These are phyloP conservation scores for Pseudomyrmex flavicornis DNA, from an alignment of 1,140 invertebrate species.

Conservation along the genomic window DNA sequence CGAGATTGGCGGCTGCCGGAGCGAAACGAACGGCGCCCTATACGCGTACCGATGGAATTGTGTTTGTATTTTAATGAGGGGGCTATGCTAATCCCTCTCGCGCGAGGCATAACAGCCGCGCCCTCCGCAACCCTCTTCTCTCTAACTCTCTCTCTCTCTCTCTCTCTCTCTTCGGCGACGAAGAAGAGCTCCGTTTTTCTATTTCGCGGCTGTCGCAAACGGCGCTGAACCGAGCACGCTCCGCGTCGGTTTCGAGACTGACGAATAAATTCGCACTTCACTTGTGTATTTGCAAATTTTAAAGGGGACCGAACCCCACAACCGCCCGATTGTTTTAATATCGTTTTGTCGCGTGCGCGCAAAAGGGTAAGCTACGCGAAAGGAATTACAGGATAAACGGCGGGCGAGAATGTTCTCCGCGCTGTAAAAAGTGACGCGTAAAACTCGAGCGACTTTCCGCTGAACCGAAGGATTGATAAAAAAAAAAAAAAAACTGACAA, in stretches of 20 bases:
- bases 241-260: conserved; percentile 64
- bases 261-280: conserved; percentile 76
- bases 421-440: not conserved
- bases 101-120: conserved; percentile 69
- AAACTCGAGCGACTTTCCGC: not conserved
- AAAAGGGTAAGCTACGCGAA: conserved; percentile 3
- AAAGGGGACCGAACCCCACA: conserved; percentile 64
- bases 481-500: not conserved
- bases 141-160: conserved; percentile 62
- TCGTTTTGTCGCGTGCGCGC: conserved; percentile 64
- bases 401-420: not conserved
- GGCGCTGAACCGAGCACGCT: conserved; percentile 63
- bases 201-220: conserved; percentile 70
- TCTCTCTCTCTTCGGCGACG: conserved; percentile 50
- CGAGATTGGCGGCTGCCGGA: conserved; percentile 70
- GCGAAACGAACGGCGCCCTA: conserved; percentile 44
- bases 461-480: not conserved
- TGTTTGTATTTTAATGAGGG: conserved; percentile 84
- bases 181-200: conserved; percentile 77
- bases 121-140: conserved; percentile 12
- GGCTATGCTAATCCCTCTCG: conserved; percentile 82
- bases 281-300: conserved; percentile 75
- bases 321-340: conserved; percentile 77
- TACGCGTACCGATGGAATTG: conserved; percentile 75
- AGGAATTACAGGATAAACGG: conserved; percentile 39